phyloP scores from a whole-genome alignment of 2,888 invertebrate genomes.

The Xestia xanthographa region DNA sequence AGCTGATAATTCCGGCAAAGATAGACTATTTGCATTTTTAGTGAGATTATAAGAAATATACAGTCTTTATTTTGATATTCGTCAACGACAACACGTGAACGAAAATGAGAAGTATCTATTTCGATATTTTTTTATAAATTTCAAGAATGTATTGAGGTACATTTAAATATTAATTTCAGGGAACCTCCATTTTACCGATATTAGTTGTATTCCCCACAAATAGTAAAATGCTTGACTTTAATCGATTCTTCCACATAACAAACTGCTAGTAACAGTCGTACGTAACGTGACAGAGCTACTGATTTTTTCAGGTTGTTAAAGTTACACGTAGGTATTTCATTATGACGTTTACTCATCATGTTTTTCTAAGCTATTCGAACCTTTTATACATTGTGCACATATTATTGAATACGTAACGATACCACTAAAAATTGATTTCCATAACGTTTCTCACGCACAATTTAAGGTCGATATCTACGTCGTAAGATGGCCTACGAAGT shows the following conservation, averaged over 20 bases:
- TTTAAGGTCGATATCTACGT: background rate
- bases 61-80: background rate
- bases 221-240: background rate
- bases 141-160: no score
- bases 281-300: constrained; percentile 9
- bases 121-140: background rate
- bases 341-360: constrained; percentile 24
- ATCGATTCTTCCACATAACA: background rate
- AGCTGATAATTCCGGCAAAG: constrained; percentile 17
- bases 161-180: background rate
- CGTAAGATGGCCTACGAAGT: background rate
- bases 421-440: constrained; percentile 8
- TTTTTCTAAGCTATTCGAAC: constrained; percentile 30
- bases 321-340: constrained; percentile 4
- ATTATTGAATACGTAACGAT: constrained; percentile 8
- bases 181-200: background rate
- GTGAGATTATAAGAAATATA: background rate
- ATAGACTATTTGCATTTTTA: background rate
- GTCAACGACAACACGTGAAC: background rate
- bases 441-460: constrained; percentile 19
- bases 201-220: constrained; percentile 1
- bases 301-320: constrained; percentile 19
- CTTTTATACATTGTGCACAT: constrained; percentile 17
- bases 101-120: background rate
- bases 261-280: background rate